Percentiles rank a stretch among this genome's conserved stretches.
Evolutionary conservation across 2,797 vertebrate species (phyloP).

Genomic region (Myotis daubentonii): DNA sequence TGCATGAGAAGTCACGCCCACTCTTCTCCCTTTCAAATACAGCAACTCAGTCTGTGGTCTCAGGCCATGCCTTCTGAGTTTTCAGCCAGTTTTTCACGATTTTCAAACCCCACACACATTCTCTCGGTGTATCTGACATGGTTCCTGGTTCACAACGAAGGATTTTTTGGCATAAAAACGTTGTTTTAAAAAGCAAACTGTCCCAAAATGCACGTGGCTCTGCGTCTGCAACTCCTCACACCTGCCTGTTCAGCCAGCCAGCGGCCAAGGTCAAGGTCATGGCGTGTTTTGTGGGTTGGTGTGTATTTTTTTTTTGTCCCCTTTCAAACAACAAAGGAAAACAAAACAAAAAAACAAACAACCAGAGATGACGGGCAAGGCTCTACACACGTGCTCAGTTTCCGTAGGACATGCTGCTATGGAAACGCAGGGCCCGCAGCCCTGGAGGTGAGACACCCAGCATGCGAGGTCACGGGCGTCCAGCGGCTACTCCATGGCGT

Average conservation of each 20-base stretch:
- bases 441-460: background rate
- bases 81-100: background rate
- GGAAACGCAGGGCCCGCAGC: slow-evolving; percentile 65
- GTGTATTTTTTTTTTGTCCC: slow-evolving; percentile 21
- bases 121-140: background rate
- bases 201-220: slow-evolving; percentile 28
- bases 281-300: slow-evolving; percentile 30
- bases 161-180: slow-evolving; percentile 82
- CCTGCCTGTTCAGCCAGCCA: slow-evolving; percentile 57
- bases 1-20: fast-evolving
- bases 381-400: slow-evolving; percentile 71
- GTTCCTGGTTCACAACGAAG: slow-evolving; percentile 58
- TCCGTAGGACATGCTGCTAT: slow-evolving; percentile 85
- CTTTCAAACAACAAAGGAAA: slow-evolving; percentile 67
- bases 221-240: slow-evolving; percentile 43
- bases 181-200: slow-evolving; percentile 68
- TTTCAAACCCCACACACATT: slow-evolving; percentile 1
- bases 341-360: slow-evolving; percentile 53
- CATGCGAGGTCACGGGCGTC: slow-evolving; percentile 75
- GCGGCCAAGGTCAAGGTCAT: slow-evolving; percentile 63
- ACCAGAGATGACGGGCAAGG: slow-evolving; percentile 72
- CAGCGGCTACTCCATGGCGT: slow-evolving; percentile 70
- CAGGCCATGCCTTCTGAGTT: background rate
- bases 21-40: background rate
- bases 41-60: background rate